Conservation (phyloP, 2,888 invertebrate genomes). For the Cynaeus angustus region DNA sequence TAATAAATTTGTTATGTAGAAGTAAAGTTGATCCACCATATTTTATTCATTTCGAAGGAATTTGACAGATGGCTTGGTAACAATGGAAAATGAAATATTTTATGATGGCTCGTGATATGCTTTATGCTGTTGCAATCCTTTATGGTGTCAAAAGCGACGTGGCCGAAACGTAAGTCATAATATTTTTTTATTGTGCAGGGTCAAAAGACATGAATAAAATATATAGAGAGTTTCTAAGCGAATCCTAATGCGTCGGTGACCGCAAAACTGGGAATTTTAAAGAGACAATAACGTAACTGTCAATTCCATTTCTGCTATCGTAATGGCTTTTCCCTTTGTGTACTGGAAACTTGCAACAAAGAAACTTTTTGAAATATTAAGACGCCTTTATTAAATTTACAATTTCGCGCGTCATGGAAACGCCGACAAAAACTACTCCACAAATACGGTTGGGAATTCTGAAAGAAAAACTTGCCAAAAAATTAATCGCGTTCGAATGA, state of each 20-base stretch:
- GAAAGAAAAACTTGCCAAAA: conserved; percentile 26
- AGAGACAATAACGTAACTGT: conserved; percentile 37
- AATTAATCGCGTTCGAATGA: conserved; percentile 29
- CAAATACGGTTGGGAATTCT: conserved; percentile 10
- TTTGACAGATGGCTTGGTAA: conserved; percentile 49
- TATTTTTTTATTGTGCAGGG: conserved; percentile 60
- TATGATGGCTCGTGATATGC: conserved; percentile 48
- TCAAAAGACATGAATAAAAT: conserved; percentile 62
- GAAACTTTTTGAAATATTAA: conserved; percentile 30
- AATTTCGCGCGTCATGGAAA: conserved; percentile 5
- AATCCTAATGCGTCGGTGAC: conserved; percentile 38
- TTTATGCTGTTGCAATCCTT: conserved; percentile 50
- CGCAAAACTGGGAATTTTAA: conserved; percentile 20
- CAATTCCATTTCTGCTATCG: conserved; percentile 37
- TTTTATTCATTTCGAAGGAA: conserved; percentile 47
- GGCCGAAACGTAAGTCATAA: conserved; percentile 48
- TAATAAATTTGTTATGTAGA: conserved; percentile 48
- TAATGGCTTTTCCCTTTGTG: conserved; percentile 32
- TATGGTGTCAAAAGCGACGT: conserved; percentile 50
- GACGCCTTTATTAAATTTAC: conserved; percentile 21
- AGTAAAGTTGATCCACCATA: conserved; percentile 35
- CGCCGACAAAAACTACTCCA: neutral
- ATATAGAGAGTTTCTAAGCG: conserved; percentile 50
- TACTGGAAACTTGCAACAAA: conserved; percentile 23
- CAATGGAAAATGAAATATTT: conserved; percentile 53